Conservation (phyloP, 2,797 vertebrate species). For the Sparidentex hasta region DNA sequence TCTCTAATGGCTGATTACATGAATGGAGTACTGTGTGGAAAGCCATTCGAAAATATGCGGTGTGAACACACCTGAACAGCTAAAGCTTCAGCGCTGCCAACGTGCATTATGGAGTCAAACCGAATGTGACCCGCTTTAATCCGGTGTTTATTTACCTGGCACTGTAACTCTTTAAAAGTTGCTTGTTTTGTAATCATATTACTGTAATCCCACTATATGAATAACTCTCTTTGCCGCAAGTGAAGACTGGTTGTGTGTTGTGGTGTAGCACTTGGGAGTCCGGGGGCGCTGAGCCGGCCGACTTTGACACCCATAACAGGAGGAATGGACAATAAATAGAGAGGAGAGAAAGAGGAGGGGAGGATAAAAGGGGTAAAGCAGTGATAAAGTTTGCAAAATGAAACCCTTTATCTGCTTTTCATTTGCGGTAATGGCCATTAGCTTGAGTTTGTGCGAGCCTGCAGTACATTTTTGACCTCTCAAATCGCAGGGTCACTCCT, state of each 20-base stretch:
- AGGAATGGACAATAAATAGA: conserved; percentile 64
- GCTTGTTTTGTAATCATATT: conserved; percentile 10
- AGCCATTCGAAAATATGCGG: conserved; percentile 22
- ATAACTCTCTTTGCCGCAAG: background rate
- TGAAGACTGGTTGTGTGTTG: conserved; percentile 7
- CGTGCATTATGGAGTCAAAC: conserved; percentile 14
- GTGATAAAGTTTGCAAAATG: conserved; percentile 68
- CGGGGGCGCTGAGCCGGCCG: conserved; percentile 41
- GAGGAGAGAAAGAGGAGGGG: conserved; percentile 36
- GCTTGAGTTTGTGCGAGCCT: conserved; percentile 52
- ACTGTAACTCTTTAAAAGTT: conserved; percentile 1
- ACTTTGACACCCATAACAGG: conserved; percentile 72
- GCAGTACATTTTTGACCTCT: conserved; percentile 71
- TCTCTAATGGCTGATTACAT: conserved; percentile 60
- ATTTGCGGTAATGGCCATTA: conserved; percentile 73
- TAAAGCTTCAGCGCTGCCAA: conserved; percentile 13
- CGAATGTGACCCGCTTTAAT: background rate
- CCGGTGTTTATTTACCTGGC: background rate
- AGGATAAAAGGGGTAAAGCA: conserved; percentile 36
- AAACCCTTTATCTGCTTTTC: conserved; percentile 79
- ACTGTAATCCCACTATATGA: conserved; percentile 13
- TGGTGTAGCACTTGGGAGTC: conserved; percentile 29
- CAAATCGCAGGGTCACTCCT: conserved; percentile 72
- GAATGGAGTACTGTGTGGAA: conserved; percentile 53
- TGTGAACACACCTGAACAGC: conserved; percentile 27